Base-by-base conservation (phyloP, 2,797 vertebrate species). In the Crenichthys baileyi region DNA sequence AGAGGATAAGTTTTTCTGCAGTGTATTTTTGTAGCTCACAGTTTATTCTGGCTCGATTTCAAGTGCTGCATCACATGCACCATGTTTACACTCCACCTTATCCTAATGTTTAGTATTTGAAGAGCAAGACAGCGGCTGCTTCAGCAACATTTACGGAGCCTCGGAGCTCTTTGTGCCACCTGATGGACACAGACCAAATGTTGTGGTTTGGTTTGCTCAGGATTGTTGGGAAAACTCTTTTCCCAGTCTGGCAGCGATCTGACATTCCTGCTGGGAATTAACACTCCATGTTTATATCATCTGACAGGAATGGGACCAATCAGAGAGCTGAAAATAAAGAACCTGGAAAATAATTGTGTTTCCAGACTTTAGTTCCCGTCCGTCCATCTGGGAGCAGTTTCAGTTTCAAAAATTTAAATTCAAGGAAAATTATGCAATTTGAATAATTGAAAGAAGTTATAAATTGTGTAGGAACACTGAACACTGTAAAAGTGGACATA, bases 1-100 rank as follows among this genome's bases (percentile, higher is more conserved):
- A 15, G 67, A 13, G 12, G n/a, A 70, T 44, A 70, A 70, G 46
- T 70, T 24, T 53, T 22, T 22, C 20, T 22, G 77, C 82, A 76
- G 11, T 51, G 79, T 80, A 77, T 36, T 44, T 68, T 22, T 79
- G 67, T 68, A 65, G 74, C 72, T 68, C 44, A 1, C 31, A 70
- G 58, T 80, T 83, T 79, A 13, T 29, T 75, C 68, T 75, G 77
- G 68, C 74, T 55, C 50, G 0, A 18, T 5, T 76, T 72, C 58
- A 39, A 39, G 20, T 1, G 31, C 63, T 41, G 63, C 61, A 20
- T 0, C 61, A 20, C 31, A 13, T 61, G 58, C 29, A 1, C 15
- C 15, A 26, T 36, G 72, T 73, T 73, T 56, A 55, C 51, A 24
- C 26, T 72, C 44, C 68, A 6, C 22, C 39, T 63, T 5, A 39